These are phyloP conservation scores for Athripsodes cinereus DNA, from an alignment of 2,888 invertebrate species.

Conservation along the genomic window DNA sequence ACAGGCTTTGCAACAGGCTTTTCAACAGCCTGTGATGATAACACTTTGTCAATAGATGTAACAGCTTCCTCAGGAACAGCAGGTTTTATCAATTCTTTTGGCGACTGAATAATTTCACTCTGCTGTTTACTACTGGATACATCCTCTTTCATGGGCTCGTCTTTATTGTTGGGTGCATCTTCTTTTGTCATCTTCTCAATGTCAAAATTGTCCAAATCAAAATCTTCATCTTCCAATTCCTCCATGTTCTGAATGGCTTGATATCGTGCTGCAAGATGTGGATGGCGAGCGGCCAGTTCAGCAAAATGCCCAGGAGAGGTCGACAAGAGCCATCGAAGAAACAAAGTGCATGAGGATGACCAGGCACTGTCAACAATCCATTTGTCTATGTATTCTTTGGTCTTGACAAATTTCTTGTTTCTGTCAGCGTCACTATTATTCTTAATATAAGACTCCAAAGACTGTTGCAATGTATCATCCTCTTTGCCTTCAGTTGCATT, in stretches of 20 bases:
- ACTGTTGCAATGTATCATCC: conserved; percentile 28
- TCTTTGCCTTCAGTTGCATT: conserved; percentile 36
- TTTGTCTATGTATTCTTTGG: conserved; percentile 28
- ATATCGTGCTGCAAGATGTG: not conserved
- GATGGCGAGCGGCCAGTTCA: not conserved
- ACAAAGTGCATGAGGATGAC: not conserved
- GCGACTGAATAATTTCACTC: too few species aligned
- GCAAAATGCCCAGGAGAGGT: not conserved
- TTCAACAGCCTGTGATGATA: not conserved
- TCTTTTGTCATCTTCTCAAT: not conserved
- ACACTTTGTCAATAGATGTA: not conserved
- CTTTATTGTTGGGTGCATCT: not conserved
- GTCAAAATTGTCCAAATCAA: not conserved
- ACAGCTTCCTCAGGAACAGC: not conserved
- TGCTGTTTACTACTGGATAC: too few species aligned
- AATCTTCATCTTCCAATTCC: not conserved
- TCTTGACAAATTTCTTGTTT: conserved; percentile 28
- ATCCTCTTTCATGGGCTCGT: not conserved
- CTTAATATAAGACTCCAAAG: conserved; percentile 16
- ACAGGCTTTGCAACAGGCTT: not conserved
- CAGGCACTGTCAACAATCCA: conserved; percentile 33
- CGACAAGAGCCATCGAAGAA: not conserved
- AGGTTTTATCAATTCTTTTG: too few species aligned
- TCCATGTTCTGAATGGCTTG: not conserved
- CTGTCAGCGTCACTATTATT: conserved; percentile 8